Evolutionary conservation across 1,140 invertebrate genomes (phyloP).

Genomic region (Nasonia vitripennis): DNA sequence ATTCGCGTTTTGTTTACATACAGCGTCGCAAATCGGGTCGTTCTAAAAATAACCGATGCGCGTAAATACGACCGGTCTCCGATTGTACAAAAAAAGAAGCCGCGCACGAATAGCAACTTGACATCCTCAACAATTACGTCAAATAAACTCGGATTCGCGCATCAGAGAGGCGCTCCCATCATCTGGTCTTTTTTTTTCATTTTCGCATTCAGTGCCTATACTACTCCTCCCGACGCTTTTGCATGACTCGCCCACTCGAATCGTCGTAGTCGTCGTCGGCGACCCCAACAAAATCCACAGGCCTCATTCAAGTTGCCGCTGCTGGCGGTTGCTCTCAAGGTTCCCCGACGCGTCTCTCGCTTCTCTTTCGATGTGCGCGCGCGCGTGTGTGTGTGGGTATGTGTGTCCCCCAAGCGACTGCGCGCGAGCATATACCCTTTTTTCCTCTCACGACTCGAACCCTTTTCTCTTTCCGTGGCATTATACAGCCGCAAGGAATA

Average conservation of each 20-base stretch:
- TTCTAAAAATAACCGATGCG: neutral
- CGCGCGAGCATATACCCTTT: neutral
- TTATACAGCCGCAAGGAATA: constrained; percentile 15
- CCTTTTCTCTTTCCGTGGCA: constrained; percentile 16
- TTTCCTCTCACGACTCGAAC: constrained; percentile 23
- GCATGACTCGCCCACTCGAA: constrained; percentile 10
- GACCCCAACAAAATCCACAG: neutral
- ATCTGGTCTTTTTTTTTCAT: constrained; percentile 1
- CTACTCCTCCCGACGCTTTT: constrained; percentile 1
- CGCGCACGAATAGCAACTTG: constrained; percentile 23
- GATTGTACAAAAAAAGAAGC: neutral
- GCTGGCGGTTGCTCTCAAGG: neutral
- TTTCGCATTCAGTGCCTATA: constrained; percentile 11
- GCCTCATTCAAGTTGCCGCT: constrained; percentile 1
- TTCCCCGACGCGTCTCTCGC: neutral
- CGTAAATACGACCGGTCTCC: neutral
- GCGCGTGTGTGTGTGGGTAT: neutral
- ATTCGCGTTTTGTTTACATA: neutral
- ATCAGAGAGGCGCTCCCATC: neutral
- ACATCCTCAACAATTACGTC: constrained; percentile 40
- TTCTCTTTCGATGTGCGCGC: neutral
- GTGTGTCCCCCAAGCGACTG: neutral
- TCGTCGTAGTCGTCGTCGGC: neutral
- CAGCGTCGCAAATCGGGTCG: too few species aligned
- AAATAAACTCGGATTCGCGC: constrained; percentile 26